Evolutionary conservation across 2,888 invertebrate species (phyloP), one percentile per base, ranked within the genome.

Genomic region (Coremacera marginata): DNA sequence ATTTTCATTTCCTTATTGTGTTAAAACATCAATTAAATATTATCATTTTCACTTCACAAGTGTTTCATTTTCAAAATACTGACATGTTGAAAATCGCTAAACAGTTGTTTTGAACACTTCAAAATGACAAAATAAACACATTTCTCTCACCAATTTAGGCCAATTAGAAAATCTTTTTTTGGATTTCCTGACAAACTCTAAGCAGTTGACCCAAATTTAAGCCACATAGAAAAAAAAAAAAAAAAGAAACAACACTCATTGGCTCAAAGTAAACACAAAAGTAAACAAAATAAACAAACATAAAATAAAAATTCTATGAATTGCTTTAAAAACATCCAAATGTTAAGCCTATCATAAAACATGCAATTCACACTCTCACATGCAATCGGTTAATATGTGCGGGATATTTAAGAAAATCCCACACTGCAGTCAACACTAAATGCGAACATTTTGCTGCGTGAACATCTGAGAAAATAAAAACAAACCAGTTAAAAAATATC

Each of bases 101-200:
- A 31, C 70, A 55, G 70, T 31, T 70, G 31, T 52, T 55, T 55
- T 27, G 27, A 34, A 55, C 70, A 70, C 70, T 70, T 70, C 52
- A 70, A 70, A 16, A 55, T 16, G 70, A 57, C 34, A 55, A 70
- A 31, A 19, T 16, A 70, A 25, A 70, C 5, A 44, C 5, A 4
- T 44, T 67, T 67, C n/a, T 49, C 67, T n/a, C 19, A 31, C 5
- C 11, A 63, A 34, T 63, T 31, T 14, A 63, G 34, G 55, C 55
- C 55, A 55, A 55, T 55, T 55, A 19, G 19, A 37, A 37, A 44
- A 44, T 14, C 5, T 31, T 11, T 0, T 3, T 44, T 44, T 44
- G 44, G 60, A 27, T 60, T 25, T 27, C 27, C 27, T 60, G 60
- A 5, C 5, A 27, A 25, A 27, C 44, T 44, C 44, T 44, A 11